Conservation (phyloP, 1,140 invertebrate species). For the Zophobas atratus region DNA sequence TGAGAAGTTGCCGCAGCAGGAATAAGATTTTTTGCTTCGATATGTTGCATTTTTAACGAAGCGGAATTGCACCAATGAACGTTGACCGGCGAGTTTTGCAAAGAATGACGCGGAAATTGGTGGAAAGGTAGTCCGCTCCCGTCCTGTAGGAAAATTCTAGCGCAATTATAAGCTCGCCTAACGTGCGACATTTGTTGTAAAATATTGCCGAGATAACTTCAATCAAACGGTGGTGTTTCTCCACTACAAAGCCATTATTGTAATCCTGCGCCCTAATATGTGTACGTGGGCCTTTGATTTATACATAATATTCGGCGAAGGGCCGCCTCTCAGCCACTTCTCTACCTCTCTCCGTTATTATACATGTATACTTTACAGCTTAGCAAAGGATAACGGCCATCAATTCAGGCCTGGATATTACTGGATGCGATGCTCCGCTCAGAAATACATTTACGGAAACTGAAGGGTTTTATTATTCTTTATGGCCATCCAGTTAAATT, state of each 20-base stretch:
- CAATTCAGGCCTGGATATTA: conserved; percentile 53
- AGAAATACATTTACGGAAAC: conserved; percentile 52
- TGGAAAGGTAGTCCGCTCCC: neutral
- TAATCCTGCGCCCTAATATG: conserved; percentile 57
- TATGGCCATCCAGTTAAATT: conserved; percentile 52
- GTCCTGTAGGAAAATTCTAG: conserved; percentile 30
- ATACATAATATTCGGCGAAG: conserved; percentile 57
- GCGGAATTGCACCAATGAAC: no score
- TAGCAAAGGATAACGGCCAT: conserved; percentile 55
- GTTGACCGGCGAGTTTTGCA: no score
- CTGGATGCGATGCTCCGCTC: conserved; percentile 47
- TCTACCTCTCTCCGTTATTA: conserved; percentile 50
- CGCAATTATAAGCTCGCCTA: conserved; percentile 56
- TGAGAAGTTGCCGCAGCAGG: conserved; percentile 48
- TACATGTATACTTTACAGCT: conserved; percentile 58
- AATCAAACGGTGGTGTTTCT: conserved; percentile 56
- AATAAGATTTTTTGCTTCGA: neutral
- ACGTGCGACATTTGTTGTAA: conserved; percentile 55
- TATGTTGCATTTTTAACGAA: no score
- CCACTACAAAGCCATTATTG: conserved; percentile 58
- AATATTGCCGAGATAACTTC: conserved; percentile 58
- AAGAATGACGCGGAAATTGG: neutral
- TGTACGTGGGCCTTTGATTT: conserved; percentile 57
- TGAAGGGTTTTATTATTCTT: conserved; percentile 54
- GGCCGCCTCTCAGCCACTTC: conserved; percentile 46